A percentile compares a stretch with the other conserved stretches of the same genome.
These are phyloP conservation scores for Pteruthius melanotis DNA, from an alignment of 2,113 vertebrate species.

Conservation along the genomic window DNA sequence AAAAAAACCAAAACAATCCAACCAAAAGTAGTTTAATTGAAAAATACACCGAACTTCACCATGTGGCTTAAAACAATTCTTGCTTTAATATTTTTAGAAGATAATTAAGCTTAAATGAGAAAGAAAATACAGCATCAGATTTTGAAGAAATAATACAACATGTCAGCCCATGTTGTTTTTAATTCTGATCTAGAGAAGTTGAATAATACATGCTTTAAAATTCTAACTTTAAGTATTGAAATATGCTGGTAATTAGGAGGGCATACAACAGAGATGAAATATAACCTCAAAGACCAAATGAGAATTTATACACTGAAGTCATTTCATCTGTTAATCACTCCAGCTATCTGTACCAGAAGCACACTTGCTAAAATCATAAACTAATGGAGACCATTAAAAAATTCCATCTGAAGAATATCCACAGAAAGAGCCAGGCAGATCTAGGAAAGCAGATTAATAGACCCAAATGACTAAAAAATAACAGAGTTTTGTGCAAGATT, in stretches of 20 bases:
- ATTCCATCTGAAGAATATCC: not conserved
- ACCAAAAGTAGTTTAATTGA: not conserved
- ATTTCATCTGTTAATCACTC: constrained; percentile 7
- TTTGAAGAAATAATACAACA: not conserved
- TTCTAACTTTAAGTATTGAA: not conserved
- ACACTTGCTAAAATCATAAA: constrained; percentile 8
- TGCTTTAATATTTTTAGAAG: not conserved
- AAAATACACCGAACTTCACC: not conserved
- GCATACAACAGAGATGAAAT: constrained; percentile 25
- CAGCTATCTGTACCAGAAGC: not conserved
- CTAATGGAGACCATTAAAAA: not conserved
- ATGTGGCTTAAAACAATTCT: not conserved
- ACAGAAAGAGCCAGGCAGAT: not conserved
- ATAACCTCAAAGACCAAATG: not conserved
- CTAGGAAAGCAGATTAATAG: not conserved
- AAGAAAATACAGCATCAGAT: not conserved
- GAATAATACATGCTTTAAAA: not conserved
- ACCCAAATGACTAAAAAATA: not conserved
- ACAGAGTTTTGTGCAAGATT: not conserved
- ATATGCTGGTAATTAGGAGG: constrained; percentile 10
- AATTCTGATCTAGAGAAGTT: not conserved
- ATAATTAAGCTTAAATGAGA: not conserved
- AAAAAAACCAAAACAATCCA: not conserved
- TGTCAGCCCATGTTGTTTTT: not conserved
- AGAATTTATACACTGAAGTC: not conserved